Base-by-base conservation (phyloP, 2,888 invertebrate genomes). In the Pristionchus exspectatus region DNA sequence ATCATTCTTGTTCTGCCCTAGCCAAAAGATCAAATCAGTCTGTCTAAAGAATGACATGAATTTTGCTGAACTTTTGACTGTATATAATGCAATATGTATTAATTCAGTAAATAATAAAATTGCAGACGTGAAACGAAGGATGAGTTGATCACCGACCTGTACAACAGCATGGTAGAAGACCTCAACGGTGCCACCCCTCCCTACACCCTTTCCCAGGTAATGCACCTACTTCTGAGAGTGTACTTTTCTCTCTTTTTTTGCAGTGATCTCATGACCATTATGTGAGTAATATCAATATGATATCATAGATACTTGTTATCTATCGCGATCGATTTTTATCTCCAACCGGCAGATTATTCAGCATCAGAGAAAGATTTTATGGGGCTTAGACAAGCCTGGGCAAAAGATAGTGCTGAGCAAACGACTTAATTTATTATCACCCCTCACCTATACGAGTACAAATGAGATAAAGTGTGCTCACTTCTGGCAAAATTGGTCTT, bases 111-210 rank as follows among this genome's bases (percentile, higher is more conserved):
- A 18, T 18, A 14, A 16, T 30, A 24, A 44, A 30, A 44, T 77
- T 77, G 44, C 50, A 81, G 81, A 81, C 81, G 50, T 50, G 50
- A 81, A 27, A n/a, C 50, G 3, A 81, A 81, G 16, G 81, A 81
- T 7, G 81, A 81, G 18, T 18, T 81, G 50, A 24, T 81, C 54
- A 33, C 12, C 3, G 50, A 54, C 10, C 44, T 81, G 50, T 81
- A 81, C 50, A 81, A 81, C 27, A 27, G n/a, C 24, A 81, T 81
- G 81, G 81, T 81, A 2, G 81, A 81, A 27, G 38, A 50, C 7
- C 44, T 81, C 27, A n/a, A 81, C n/a, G 81, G 81, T 10, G 27
- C 33, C 10, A 27, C 44, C n/a, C 50, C 81, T n/a, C 81, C 81
- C 14, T 81, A 81, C 81, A 81, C 81, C n/a, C 81, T 81, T 21